These are phyloP conservation scores for Odontamblyopus rebecca DNA, from an alignment of 2,797 vertebrate species.

Conservation along the genomic window DNA sequence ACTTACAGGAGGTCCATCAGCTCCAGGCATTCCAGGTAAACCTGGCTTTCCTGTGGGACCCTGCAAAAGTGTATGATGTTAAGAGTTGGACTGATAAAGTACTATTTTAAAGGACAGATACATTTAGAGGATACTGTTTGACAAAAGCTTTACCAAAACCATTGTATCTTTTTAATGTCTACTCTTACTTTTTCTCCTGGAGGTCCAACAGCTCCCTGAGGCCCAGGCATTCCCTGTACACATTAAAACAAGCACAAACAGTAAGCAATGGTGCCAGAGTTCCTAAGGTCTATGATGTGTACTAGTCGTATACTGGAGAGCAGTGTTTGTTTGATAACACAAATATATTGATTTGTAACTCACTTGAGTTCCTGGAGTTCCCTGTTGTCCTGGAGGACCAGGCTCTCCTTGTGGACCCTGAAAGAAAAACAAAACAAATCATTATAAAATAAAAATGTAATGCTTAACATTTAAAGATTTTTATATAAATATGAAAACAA, in stretches of 20 bases:
- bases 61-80: constrained; percentile 57
- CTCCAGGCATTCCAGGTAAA: constrained; percentile 90
- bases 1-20: constrained; percentile 89
- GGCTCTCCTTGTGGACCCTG: constrained; percentile 92
- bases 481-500: background rate
- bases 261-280: background rate
- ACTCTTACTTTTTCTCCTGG: constrained; percentile 87
- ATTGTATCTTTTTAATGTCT: background rate
- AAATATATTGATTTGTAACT: constrained; percentile 20
- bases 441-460: background rate
- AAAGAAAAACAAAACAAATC: background rate
- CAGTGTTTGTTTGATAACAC: background rate
- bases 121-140: too few species aligned
- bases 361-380: constrained; percentile 87
- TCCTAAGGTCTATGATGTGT: too few species aligned
- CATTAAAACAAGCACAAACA: background rate
- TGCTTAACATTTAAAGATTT: background rate
- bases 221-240: constrained; percentile 84
- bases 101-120: too few species aligned
- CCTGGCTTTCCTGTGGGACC: constrained; percentile 90
- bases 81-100: background rate
- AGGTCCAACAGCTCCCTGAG: constrained; percentile 85
- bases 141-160: too few species aligned
- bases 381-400: constrained; percentile 90
- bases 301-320: background rate